phyloP scores from a whole-genome alignment of 2,113 vertebrate species.

The Poeciliopsis prolifica region DNA sequence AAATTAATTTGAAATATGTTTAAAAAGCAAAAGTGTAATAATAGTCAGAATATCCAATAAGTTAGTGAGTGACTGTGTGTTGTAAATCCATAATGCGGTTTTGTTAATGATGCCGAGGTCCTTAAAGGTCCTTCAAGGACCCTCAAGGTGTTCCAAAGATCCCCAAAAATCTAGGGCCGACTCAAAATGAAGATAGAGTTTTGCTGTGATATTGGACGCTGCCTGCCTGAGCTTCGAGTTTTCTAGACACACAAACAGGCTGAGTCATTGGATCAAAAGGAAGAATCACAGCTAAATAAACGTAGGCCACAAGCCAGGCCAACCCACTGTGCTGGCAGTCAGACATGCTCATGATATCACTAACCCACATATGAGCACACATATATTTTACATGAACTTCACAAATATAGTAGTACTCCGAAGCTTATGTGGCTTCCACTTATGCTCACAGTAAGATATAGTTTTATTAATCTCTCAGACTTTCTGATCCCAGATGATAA shows the following conservation, averaged over 20 bases:
- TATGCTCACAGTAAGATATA: background rate
- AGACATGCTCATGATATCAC: constrained; percentile 44
- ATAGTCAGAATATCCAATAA: background rate
- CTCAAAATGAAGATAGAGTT: background rate
- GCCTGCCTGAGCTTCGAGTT: constrained; percentile 49
- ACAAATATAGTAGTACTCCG: background rate
- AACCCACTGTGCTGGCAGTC: constrained; percentile 61
- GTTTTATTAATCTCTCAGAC: constrained; percentile 27
- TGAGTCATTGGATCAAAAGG: constrained; percentile 71
- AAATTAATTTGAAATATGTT: background rate
- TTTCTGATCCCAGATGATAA: constrained; percentile 51
- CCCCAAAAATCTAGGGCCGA: background rate
- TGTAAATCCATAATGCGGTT: background rate
- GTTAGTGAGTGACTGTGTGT: background rate
- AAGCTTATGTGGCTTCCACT: background rate
- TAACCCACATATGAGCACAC: constrained; percentile 11
- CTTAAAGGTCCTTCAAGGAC: too few species aligned
- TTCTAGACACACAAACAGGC: constrained; percentile 64
- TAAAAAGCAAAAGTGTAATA: background rate
- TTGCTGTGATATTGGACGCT: constrained; percentile 30
- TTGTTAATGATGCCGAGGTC: background rate
- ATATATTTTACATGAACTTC: constrained; percentile 14
- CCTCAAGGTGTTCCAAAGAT: background rate
- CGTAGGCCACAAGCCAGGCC: constrained; percentile 64
- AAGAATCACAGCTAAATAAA: constrained; percentile 77